Evolutionary conservation across 2,797 vertebrate genomes (phyloP).

Genomic region (Geotrypetes seraphini): DNA sequence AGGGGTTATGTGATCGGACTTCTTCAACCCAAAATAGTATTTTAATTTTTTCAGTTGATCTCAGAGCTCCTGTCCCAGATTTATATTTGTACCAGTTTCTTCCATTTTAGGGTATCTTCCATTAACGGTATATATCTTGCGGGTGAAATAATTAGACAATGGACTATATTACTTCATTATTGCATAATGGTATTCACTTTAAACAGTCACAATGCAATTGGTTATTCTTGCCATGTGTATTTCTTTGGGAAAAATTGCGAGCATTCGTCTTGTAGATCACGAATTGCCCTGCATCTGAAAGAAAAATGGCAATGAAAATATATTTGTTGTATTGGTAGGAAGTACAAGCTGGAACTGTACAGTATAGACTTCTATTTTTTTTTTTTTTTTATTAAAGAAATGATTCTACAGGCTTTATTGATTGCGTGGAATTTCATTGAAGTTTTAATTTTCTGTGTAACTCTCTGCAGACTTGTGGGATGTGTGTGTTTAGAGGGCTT

Average conservation of each 20-base stretch:
- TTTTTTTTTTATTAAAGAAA: not conserved
- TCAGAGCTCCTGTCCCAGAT: not conserved
- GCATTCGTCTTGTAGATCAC: not conserved
- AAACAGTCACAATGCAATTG: not conserved
- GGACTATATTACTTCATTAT: not conserved
- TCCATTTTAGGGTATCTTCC: no score
- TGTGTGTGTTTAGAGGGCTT: not conserved
- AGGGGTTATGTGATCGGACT: no score
- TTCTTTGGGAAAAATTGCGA: not conserved
- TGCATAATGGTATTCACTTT: not conserved
- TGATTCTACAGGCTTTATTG: accelerated
- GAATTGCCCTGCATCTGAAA: not conserved
- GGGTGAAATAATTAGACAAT: no score
- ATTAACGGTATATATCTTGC: no score
- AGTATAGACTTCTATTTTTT: no score
- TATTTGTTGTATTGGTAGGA: no score
- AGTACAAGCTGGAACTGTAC: not conserved
- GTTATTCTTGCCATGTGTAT: not conserved
- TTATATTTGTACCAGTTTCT: accelerated
- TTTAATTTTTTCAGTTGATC: conserved; percentile 5
- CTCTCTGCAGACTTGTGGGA: not conserved
- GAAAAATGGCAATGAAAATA: not conserved
- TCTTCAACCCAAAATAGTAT: no score
- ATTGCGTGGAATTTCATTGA: not conserved
- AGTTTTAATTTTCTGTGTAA: not conserved